Percentiles rank a stretch among this genome's conserved stretches.
Evolutionary conservation across 2,797 vertebrate species (phyloP).

Genomic region (Neosalanx taihuensis): DNA sequence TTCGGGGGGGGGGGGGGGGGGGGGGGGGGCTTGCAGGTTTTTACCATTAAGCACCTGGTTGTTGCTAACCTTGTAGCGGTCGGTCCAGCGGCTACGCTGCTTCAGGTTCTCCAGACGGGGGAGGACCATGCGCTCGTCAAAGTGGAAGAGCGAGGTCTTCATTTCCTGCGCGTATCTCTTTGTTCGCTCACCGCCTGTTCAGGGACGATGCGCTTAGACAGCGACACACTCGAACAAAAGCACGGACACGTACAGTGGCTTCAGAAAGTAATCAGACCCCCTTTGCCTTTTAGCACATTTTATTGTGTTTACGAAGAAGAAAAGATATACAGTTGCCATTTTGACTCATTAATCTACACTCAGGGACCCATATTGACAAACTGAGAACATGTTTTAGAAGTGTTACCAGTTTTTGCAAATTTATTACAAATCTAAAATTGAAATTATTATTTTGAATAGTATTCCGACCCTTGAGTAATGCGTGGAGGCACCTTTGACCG

Average conservation of each 20-base stretch:
- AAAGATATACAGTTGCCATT: too few relatives aligned
- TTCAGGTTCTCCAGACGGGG: constrained; percentile 77
- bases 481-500: too few relatives aligned
- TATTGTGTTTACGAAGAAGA: too few relatives aligned
- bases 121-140: constrained; percentile 76
- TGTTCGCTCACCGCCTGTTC: constrained; percentile 70
- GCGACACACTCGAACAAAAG: background rate
- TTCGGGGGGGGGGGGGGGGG: too few relatives aligned
- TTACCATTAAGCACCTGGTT: background rate
- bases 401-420: too few relatives aligned
- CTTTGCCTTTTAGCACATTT: too few relatives aligned
- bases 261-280: background rate
- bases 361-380: background rate
- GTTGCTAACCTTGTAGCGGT: constrained; percentile 74
- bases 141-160: constrained; percentile 74
- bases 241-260: background rate
- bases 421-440: too few relatives aligned
- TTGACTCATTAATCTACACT: too few relatives aligned
- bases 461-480: too few relatives aligned
- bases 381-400: background rate
- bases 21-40: background rate
- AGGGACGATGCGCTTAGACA: background rate
- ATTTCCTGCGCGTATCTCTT: constrained; percentile 80
- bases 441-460: too few relatives aligned
- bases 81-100: constrained; percentile 78